These are phyloP conservation scores for Chiloscyllium punctatum DNA, from an alignment of 2,797 vertebrate species.

Conservation along the genomic window DNA sequence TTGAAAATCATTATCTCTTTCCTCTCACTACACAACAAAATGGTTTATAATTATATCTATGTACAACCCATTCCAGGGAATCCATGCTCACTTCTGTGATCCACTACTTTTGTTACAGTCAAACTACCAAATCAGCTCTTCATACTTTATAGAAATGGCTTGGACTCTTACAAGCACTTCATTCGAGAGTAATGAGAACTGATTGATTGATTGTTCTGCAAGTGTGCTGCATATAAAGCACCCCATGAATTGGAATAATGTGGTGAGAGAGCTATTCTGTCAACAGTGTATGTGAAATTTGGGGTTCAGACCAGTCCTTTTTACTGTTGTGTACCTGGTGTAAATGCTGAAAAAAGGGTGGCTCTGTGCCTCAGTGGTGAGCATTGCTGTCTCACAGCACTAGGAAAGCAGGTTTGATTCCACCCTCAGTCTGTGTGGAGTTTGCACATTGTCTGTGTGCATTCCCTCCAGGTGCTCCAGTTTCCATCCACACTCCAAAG, in stretches of 20 bases:
- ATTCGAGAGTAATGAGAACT: background rate
- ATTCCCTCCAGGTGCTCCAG: too few species aligned
- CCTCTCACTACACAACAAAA: background rate
- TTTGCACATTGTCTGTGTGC: too few species aligned
- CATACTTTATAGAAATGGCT: background rate
- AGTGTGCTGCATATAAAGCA: background rate
- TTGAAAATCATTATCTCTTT: background rate
- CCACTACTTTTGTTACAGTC: background rate
- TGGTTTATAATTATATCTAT: background rate
- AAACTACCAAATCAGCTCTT: background rate
- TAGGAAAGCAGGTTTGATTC: too few species aligned
- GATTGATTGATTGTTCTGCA: background rate
- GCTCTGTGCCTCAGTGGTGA: background rate
- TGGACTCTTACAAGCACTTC: background rate
- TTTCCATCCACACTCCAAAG: too few species aligned
- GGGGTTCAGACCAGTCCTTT: background rate
- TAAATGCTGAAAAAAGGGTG: background rate
- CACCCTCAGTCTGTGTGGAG: too few species aligned
- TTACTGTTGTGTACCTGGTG: background rate
- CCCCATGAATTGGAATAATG: background rate
- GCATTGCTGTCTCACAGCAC: too few species aligned
- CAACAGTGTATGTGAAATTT: background rate
- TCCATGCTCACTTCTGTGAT: background rate
- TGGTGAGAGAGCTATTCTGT: background rate
- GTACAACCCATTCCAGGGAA: background rate